Evolutionary conservation across 2,113 vertebrate genomes (phyloP), one percentile per base, ranked within the genome.

Genomic region (Coturnix japonica): DNA sequence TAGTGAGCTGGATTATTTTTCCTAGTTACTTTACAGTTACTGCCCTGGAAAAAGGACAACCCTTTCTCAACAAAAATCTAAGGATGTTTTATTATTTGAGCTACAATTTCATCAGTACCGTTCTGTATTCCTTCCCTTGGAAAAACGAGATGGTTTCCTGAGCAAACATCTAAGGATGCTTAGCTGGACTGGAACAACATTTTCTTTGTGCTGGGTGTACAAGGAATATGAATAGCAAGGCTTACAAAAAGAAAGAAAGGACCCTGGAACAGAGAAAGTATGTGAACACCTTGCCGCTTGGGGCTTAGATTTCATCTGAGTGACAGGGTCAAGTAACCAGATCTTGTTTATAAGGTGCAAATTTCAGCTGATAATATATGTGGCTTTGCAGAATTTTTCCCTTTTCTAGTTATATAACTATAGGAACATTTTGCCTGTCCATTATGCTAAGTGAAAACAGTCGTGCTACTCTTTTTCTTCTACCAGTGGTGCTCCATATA

Each of bases 361-460:
- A 95, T 93, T 95, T 93, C 88, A 87, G 87, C 73, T 84, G 85
- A 91, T 89, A 91, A 77, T 87, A 81, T 46, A 87, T 83, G 86
- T 94, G 75, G 91, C 82, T 94, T 96, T 96, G 61, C 88, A 90
- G 91, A 95, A 80, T 90, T 93, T 87, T 91, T 60, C 35, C 71
- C 69, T 80, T 82, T 94, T 94, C 74, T n/a, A 84, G 91, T 89
- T 82, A 56, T 35, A 82, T 33, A 95, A 92, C 57, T 91, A 57
- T 26, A 91, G 81, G 95, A 70, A 59, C 87, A 86, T 86, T 95
- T 95, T 92, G 85, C 67, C 61, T 71, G 43, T 54, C 78, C 66
- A 76, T 83, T 78, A 93, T 66, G 81, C 61, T 94, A 95, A 96
- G 94, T 93, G 81, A 95, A 97, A 96, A 91, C 93, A 96, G 66